phyloP scores from a whole-genome alignment of 1,140 invertebrate species.

The Euura saliciscinereae region DNA sequence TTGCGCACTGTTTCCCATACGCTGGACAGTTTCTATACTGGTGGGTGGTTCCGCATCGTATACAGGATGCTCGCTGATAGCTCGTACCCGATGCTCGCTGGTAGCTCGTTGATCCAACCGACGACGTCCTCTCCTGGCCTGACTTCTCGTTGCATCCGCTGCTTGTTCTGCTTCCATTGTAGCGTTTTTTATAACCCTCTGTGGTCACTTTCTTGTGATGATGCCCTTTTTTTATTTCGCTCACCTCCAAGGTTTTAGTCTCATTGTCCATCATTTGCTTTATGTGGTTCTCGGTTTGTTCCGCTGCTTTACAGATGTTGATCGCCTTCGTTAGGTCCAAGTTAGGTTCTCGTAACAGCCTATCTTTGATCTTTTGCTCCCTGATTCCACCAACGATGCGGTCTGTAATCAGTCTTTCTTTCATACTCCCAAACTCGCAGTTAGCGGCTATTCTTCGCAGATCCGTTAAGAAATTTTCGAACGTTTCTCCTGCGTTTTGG shows the following conservation, averaged over 20 bases:
- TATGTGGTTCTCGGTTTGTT: background rate
- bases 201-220: background rate
- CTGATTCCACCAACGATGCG: background rate
- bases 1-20: conserved; percentile 10
- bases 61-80: background rate
- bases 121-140: background rate
- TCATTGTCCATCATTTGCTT: background rate
- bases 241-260: background rate
- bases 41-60: conserved; percentile 12
- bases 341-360: background rate
- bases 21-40: conserved; percentile 14
- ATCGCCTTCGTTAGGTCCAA: background rate
- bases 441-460: background rate
- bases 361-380: background rate
- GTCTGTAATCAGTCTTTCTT: background rate
- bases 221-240: background rate
- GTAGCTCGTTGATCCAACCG: background rate
- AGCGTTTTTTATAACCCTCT: background rate
- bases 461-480: background rate
- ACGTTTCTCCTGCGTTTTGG: background rate
- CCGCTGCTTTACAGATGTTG: background rate
- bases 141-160: background rate
- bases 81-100: too few relatives aligned
- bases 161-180: background rate
- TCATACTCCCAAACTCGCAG: background rate